phyloP scores from a whole-genome alignment of 2,888 invertebrate species.

The Hirtodrosophila cameraria region DNA sequence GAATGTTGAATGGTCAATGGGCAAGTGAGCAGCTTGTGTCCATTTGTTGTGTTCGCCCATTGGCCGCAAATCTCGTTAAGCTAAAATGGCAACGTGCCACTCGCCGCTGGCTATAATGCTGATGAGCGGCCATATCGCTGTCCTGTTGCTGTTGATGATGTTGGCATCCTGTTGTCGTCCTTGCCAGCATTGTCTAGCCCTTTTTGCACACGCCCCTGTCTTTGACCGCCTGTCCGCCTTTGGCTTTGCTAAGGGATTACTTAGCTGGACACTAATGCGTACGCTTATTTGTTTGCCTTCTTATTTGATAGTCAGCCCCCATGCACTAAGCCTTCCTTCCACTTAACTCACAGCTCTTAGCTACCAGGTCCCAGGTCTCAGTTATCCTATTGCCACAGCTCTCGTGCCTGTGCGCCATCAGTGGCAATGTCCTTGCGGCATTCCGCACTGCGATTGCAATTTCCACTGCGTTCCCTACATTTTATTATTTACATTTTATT shows the following conservation, averaged over 20 bases:
- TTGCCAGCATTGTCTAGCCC: slow-evolving; percentile 52
- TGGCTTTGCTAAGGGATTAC: slow-evolving; percentile 69
- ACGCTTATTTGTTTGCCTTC: slow-evolving; percentile 71
- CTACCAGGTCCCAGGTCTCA: not conserved
- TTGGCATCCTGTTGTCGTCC: slow-evolving; percentile 45
- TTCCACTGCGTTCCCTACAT: slow-evolving; percentile 60
- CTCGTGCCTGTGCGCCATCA: slow-evolving; percentile 64
- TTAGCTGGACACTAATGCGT: slow-evolving; percentile 74
- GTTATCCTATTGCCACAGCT: slow-evolving; percentile 30
- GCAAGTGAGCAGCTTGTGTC: slow-evolving; percentile 26
- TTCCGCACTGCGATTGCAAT: slow-evolving; percentile 43
- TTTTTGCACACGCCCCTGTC: slow-evolving; percentile 58
- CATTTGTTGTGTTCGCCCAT: slow-evolving; percentile 59
- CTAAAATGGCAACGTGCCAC: slow-evolving; percentile 75
- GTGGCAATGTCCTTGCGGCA: slow-evolving; percentile 37
- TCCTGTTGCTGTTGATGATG: slow-evolving; percentile 23
- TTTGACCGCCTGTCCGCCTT: slow-evolving; percentile 39
- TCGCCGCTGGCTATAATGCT: slow-evolving; percentile 59
- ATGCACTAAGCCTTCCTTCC: slow-evolving; percentile 4
- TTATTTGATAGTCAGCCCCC: slow-evolving; percentile 36
- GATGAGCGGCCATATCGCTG: slow-evolving; percentile 62
- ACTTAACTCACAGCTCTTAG: slow-evolving; percentile 3
- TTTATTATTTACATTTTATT: slow-evolving; percentile 69
- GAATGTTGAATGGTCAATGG: slow-evolving; percentile 1
- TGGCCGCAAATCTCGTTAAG: slow-evolving; percentile 78